A percentile compares a stretch with the other conserved stretches of the same genome.
Evolutionary conservation across 2,113 vertebrate species (phyloP).

Genomic region (Strix aluco): DNA sequence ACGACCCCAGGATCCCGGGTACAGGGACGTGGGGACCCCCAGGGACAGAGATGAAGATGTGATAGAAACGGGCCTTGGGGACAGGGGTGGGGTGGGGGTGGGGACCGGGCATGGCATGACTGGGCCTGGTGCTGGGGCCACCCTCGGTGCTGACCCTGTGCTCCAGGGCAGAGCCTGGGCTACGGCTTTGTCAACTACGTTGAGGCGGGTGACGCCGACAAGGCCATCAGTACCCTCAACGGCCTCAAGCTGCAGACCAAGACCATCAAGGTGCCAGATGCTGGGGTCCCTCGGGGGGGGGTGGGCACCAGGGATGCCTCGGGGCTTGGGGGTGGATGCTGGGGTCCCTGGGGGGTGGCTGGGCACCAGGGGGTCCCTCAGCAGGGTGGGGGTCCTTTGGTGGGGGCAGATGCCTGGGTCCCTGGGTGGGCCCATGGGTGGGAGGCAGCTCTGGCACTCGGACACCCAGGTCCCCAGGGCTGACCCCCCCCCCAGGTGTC

Average conservation of each 20-base stretch:
- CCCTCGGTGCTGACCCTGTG: not conserved
- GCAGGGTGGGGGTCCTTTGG: not conserved
- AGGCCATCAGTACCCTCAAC: slow-evolving; percentile 96
- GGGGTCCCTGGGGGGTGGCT: not conserved
- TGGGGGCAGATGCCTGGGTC: not conserved
- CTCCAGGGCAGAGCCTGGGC: slow-evolving; percentile 92
- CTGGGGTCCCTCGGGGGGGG: not conserved
- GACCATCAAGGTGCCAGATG: slow-evolving; percentile 91
- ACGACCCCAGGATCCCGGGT: not conserved
- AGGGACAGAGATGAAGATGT: not conserved
- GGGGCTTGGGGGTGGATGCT: not conserved
- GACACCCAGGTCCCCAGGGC: not conserved
- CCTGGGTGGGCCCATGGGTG: not conserved
- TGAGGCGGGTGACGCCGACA: slow-evolving; percentile 93
- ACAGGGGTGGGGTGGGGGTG: not conserved
- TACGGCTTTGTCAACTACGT: slow-evolving; percentile 97
- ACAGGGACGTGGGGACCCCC: not conserved
- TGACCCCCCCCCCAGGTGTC: slow-evolving; percentile 79
- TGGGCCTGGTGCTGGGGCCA: not conserved
- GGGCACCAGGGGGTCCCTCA: slow-evolving; percentile 17
- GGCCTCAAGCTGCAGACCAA: slow-evolving; percentile 97
- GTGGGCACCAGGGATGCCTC: slow-evolving; percentile 15
- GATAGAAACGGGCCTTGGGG: not conserved
- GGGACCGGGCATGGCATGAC: not conserved
- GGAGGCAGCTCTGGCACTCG: not conserved